These are phyloP conservation scores for Athalia cordata DNA, from an alignment of 2,888 invertebrate species.

Conservation along the genomic window DNA sequence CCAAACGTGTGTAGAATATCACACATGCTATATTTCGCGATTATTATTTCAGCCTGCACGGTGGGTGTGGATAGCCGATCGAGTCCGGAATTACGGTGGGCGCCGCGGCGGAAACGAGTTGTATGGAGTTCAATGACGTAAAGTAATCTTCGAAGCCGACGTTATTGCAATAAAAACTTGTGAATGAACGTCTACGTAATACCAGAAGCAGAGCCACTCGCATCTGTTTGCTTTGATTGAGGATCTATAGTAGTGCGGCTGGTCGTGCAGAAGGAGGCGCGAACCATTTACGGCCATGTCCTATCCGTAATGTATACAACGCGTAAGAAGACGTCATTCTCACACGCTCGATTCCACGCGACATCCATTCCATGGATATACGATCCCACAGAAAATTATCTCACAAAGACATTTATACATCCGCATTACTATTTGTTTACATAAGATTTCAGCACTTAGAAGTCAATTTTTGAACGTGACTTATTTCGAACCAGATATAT, in stretches of 20 bases:
- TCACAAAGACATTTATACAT: no score
- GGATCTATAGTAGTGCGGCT: conserved; percentile 23
- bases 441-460: no score
- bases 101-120: not conserved
- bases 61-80: not conserved
- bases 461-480: no score
- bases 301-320: not conserved
- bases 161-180: conserved; percentile 28
- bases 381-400: no score
- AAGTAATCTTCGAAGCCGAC: conserved; percentile 19
- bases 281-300: conserved; percentile 27
- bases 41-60: conserved; percentile 24
- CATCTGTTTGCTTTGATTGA: not conserved
- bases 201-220: no score
- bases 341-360: conserved; percentile 5
- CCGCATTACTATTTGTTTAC: no score
- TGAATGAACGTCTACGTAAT: conserved; percentile 37
- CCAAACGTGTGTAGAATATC: not conserved
- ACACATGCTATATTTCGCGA: not conserved
- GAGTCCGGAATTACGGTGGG: not conserved
- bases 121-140: conserved; percentile 32
- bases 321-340: not conserved
- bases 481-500: no score
- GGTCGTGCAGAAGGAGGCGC: not conserved
- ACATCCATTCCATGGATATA: not conserved